Percentiles rank a stretch among this genome's conserved stretches.
These are phyloP conservation scores for Cephalotes varians DNA, from an alignment of 2,888 invertebrate genomes.

Conservation along the genomic window DNA sequence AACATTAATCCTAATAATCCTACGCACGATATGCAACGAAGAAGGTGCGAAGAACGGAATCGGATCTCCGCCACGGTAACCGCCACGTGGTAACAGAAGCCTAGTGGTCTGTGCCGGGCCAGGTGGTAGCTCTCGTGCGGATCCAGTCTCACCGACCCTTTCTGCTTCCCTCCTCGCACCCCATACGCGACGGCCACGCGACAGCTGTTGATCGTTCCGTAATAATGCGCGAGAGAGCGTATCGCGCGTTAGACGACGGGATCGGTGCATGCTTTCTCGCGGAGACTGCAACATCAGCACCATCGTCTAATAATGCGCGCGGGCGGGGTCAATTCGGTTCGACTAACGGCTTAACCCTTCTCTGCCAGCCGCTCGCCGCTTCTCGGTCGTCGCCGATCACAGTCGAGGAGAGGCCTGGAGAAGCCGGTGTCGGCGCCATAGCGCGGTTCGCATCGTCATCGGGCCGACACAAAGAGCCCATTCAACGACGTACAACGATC, in stretches of 20 bases:
- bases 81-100: constrained; percentile 10
- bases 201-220: constrained; percentile 70
- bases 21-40: not conserved
- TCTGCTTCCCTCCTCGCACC: not conserved
- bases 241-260: constrained; percentile 31
- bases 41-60: constrained; percentile 5
- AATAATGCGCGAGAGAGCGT: constrained; percentile 53
- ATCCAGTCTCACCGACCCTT: constrained; percentile 28
- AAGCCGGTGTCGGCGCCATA: constrained; percentile 34
- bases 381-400: not conserved
- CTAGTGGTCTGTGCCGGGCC: constrained; percentile 42
- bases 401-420: not conserved
- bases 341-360: constrained; percentile 49
- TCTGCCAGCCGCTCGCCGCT: not conserved
- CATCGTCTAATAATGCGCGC: constrained; percentile 7
- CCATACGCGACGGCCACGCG: constrained; percentile 38
- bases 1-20: not conserved
- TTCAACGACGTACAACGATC: constrained; percentile 75
- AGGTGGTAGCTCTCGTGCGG: constrained; percentile 54
- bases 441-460: constrained; percentile 56
- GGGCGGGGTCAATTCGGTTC: constrained; percentile 32
- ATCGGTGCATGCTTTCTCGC: not conserved
- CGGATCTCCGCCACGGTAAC: constrained; percentile 32
- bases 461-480: constrained; percentile 75
- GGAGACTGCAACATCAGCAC: not conserved